Percentiles rank a stretch among this genome's conserved stretches.
These are phyloP conservation scores for Pangasius mekongensis DNA, from an alignment of 2,797 vertebrate genomes.

Conservation along the genomic window DNA sequence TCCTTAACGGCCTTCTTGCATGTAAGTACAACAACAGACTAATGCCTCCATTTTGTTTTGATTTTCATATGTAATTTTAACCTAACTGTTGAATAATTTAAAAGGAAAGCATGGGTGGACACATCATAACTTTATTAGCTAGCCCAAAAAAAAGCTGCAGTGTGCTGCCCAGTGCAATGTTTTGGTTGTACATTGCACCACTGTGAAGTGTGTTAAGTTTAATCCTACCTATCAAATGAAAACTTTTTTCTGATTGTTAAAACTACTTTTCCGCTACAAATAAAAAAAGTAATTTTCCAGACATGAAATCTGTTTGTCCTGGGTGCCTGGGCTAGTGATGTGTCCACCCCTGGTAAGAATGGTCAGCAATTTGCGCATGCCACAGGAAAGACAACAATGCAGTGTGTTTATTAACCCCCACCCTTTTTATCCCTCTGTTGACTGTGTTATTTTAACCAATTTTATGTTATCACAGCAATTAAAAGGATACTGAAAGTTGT, in stretches of 20 bases:
- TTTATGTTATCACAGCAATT: neutral
- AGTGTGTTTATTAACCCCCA: neutral
- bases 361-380: neutral
- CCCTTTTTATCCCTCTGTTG: neutral
- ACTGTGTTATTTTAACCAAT: neutral
- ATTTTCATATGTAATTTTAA: conserved; percentile 23
- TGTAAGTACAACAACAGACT: conserved; percentile 56
- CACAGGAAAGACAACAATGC: neutral
- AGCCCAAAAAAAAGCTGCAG: neutral
- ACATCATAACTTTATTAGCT: neutral
- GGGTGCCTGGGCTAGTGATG: neutral
- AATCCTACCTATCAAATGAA: neutral
- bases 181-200: neutral
- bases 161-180: neutral
- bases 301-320: neutral
- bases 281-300: neutral
- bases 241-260: neutral
- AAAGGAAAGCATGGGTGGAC: neutral
- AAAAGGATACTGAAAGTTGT: neutral
- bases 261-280: neutral
- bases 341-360: neutral
- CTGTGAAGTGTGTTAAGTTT: neutral
- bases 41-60: conserved; percentile 31
- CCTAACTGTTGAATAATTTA: neutral
- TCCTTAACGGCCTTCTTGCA: conserved; percentile 56